A percentile compares a stretch with the other conserved stretches of the same genome.
Conservation (phyloP, 2,113 vertebrate genomes). For the Callaeas wilsoni region DNA sequence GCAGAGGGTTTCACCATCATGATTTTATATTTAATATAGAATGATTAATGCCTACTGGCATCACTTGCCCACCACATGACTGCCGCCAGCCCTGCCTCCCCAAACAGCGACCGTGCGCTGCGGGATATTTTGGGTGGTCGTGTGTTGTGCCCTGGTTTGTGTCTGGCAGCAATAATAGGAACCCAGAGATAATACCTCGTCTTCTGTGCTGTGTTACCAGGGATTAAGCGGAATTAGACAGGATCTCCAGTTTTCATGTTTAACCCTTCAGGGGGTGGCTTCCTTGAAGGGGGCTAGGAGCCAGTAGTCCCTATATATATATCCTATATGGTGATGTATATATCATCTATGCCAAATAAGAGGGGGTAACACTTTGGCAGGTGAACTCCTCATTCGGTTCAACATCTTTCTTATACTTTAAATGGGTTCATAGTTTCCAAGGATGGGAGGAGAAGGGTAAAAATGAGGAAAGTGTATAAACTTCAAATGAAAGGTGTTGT, state of each 20-base stretch:
- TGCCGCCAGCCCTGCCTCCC: neutral
- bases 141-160: neutral
- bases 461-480: neutral
- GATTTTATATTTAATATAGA: neutral
- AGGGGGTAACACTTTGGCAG: neutral
- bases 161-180: neutral
- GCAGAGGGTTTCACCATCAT: neutral
- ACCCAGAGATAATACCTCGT: neutral
- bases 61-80: neutral
- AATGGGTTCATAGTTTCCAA: neutral
- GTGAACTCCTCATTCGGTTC: neutral
- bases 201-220: neutral
- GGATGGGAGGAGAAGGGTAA: neutral
- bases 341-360: accelerated
- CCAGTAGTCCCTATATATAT: neutral
- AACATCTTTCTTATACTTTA: neutral
- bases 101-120: accelerated
- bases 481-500: neutral
- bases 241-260: neutral
- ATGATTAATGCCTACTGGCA: neutral
- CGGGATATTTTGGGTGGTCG: neutral
- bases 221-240: neutral
- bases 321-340: accelerated
- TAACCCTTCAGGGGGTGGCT: neutral
- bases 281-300: neutral